These are phyloP conservation scores for Aphelenchoides bicaudatus DNA, from an alignment of 2,888 invertebrate species.

Conservation along the genomic window DNA sequence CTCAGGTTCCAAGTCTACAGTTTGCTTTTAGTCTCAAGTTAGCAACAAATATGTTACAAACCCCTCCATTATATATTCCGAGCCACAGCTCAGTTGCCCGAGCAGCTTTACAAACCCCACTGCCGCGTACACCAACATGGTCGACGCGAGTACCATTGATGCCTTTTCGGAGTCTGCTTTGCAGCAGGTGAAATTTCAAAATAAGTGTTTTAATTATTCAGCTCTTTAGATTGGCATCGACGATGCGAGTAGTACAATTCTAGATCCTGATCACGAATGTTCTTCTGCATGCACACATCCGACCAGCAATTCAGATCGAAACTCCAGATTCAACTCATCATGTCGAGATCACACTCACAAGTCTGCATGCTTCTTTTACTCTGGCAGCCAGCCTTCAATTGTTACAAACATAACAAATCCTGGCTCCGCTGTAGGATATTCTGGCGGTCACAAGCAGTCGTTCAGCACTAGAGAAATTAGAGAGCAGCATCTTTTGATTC, in stretches of 20 bases:
- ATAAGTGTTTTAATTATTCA: not conserved
- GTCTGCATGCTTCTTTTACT: conserved; percentile 36
- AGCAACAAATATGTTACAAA: too few relatives aligned
- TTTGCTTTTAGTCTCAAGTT: too few relatives aligned
- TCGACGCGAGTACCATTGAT: too few relatives aligned
- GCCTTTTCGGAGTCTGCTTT: conserved; percentile 13
- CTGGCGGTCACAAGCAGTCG: conserved; percentile 37
- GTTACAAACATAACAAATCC: conserved; percentile 27
- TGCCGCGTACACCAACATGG: too few relatives aligned
- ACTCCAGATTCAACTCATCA: conserved; percentile 10
- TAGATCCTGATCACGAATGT: conserved; percentile 14
- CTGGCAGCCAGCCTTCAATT: conserved; percentile 33
- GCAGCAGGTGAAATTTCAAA: conserved; percentile 13
- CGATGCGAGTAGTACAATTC: not conserved
- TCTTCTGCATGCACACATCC: conserved; percentile 12
- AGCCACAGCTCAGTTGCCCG: too few relatives aligned
- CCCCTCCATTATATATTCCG: too few relatives aligned
- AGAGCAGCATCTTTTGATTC: conserved; percentile 56
- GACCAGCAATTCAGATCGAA: conserved; percentile 7
- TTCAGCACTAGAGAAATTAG: conserved; percentile 51
- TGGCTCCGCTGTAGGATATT: conserved; percentile 22
- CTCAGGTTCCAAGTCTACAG: too few relatives aligned
- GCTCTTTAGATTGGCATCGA: not conserved
- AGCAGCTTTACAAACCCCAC: too few relatives aligned
- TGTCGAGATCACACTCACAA: conserved; percentile 30